A percentile compares a stretch with the other conserved stretches of the same genome.
Evolutionary conservation across 2,113 vertebrate species (phyloP).

Genomic region (Pelobates fuscus): DNA sequence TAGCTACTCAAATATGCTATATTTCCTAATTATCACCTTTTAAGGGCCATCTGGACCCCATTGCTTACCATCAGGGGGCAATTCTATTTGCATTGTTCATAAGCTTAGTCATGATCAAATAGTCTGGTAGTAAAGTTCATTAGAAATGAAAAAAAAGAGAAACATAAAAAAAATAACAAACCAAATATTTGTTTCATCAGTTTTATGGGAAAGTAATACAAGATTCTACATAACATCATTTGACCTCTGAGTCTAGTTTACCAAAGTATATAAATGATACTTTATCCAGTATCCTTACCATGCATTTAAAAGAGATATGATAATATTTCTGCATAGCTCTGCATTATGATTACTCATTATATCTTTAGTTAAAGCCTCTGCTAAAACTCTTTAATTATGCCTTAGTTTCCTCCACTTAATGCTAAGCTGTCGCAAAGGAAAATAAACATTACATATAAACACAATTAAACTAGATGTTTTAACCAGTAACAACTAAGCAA

Average conservation of each 20-base stretch:
- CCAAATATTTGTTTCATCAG: slow-evolving; percentile 66
- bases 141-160: slow-evolving; percentile 79
- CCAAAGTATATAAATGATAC: slow-evolving; percentile 60
- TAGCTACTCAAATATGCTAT: slow-evolving; percentile 84
- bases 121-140: slow-evolving; percentile 96
- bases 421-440: slow-evolving; percentile 7
- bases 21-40: slow-evolving; percentile 99
- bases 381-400: slow-evolving; percentile 59
- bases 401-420: slow-evolving; percentile 48
- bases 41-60: slow-evolving; percentile 99
- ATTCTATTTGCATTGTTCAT: slow-evolving; percentile 98
- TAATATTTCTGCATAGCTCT: slow-evolving; percentile 55
- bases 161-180: slow-evolving; percentile 75
- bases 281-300: slow-evolving; percentile 60
- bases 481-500: no score
- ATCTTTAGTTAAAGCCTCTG: slow-evolving; percentile 57
- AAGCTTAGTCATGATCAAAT: slow-evolving; percentile 96
- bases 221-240: slow-evolving; percentile 64
- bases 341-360: slow-evolving; percentile 53
- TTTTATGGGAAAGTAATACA: slow-evolving; percentile 62
- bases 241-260: slow-evolving; percentile 60
- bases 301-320: slow-evolving; percentile 61
- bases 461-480: no score
- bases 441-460: background rate
- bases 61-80: slow-evolving; percentile 97